A percentile compares a stretch with the other conserved stretches of the same genome.
Evolutionary conservation across 2,113 vertebrate species (phyloP).

Genomic region (Pygathrix nemaeus): DNA sequence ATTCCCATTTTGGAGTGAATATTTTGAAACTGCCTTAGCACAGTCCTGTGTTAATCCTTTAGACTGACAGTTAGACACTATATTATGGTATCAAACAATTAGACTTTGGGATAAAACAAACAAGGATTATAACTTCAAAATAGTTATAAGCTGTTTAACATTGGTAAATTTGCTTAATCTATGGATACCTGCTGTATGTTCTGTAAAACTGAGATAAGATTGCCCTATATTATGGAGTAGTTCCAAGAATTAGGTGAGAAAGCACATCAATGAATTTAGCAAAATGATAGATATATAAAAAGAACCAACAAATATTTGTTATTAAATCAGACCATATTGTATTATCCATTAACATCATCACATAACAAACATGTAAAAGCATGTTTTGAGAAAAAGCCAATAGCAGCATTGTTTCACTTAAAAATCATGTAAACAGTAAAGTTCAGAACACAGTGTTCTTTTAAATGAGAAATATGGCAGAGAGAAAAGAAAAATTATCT

Average conservation of each 20-base stretch:
- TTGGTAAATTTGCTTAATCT: neutral
- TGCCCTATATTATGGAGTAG: neutral
- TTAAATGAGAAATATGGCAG: neutral
- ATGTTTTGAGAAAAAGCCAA: neutral
- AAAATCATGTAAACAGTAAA: neutral
- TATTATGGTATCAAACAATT: slow-evolving; percentile 28
- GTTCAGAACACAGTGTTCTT: neutral
- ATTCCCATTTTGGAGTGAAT: slow-evolving; percentile 9
- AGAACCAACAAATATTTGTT: neutral
- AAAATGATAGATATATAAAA: neutral
- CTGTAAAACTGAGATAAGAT: neutral
- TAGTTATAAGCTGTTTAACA: neutral
- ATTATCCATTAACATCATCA: neutral
- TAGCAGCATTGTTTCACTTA: neutral
- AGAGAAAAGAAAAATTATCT: neutral
- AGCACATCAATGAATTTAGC: neutral
- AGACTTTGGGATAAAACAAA: neutral
- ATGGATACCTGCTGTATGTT: neutral
- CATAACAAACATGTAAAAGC: neutral
- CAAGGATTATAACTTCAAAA: neutral
- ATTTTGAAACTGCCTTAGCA: slow-evolving; percentile 11
- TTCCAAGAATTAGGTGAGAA: neutral
- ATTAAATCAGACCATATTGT: neutral
- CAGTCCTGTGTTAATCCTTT: slow-evolving; percentile 4
- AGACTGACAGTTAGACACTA: neutral